Conservation (phyloP, 2,113 vertebrate genomes). For the Catagonus wagneri region DNA sequence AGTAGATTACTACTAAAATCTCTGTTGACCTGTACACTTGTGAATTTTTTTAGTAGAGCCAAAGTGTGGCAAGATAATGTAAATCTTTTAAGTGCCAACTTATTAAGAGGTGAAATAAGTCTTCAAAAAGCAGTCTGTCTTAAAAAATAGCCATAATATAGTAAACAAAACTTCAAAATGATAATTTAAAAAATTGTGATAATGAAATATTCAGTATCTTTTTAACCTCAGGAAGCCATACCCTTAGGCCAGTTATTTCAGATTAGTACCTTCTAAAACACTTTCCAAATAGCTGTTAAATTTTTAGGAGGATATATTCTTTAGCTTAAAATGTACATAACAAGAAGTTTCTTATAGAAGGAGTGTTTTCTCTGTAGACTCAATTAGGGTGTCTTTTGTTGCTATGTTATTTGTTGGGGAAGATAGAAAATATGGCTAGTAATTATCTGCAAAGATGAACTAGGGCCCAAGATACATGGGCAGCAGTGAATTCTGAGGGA, state of each 20-base stretch:
- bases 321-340: background rate
- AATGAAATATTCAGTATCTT: background rate
- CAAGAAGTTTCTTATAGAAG: background rate
- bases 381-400: slow-evolving; percentile 54
- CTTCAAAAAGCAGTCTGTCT: background rate
- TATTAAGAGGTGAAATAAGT: background rate
- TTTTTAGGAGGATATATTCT: slow-evolving; percentile 5
- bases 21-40: background rate
- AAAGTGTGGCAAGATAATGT: background rate
- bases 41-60: background rate
- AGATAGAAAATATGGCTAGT: background rate
- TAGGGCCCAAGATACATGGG: background rate
- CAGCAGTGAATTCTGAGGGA: background rate
- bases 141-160: background rate
- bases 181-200: background rate
- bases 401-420: slow-evolving; percentile 34
- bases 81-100: background rate
- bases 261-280: background rate
- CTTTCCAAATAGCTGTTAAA: background rate
- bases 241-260: slow-evolving; percentile 26
- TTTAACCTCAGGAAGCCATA: background rate
- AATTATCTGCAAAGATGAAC: slow-evolving; percentile 20
- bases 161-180: background rate
- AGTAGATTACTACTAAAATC: background rate
- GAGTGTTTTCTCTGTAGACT: slow-evolving; percentile 12